Evolutionary conservation across 2,888 invertebrate genomes (phyloP).

Genomic region (Cosmia pyralina): DNA sequence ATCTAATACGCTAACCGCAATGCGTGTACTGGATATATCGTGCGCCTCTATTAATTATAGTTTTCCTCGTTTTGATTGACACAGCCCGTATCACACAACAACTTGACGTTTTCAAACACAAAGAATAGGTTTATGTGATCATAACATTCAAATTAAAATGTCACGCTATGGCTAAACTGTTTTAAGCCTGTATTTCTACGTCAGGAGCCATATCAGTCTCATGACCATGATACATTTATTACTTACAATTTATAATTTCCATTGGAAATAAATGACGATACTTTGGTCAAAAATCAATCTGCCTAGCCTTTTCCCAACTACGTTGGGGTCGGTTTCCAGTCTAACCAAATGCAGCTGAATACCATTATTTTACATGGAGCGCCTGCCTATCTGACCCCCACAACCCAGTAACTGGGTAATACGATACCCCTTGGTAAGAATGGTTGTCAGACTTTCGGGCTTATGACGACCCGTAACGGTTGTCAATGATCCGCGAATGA

Average conservation of each 20-base stretch:
- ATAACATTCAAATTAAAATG: slow-evolving; percentile 1
- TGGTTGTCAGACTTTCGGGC: too few species aligned
- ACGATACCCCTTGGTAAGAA: too few species aligned
- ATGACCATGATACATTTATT: neutral
- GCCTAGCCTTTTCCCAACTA: neutral
- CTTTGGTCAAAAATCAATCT: neutral
- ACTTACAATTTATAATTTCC: neutral
- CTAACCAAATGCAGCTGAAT: too few species aligned
- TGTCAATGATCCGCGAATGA: too few species aligned
- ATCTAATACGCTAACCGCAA: slow-evolving; percentile 72
- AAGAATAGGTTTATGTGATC: neutral
- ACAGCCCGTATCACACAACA: slow-evolving; percentile 9
- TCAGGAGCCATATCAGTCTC: neutral
- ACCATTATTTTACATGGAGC: too few species aligned
- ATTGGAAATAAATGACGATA: neutral
- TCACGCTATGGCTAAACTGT: neutral
- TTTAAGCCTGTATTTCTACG: neutral
- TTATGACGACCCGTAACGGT: too few species aligned
- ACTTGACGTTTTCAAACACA: slow-evolving; percentile 29
- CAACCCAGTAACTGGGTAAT: too few species aligned
- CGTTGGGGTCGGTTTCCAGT: too few species aligned
- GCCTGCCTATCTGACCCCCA: too few species aligned
- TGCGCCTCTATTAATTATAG: slow-evolving; percentile 53
- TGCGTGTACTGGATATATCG: slow-evolving; percentile 54
- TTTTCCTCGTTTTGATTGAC: slow-evolving; percentile 53